phyloP scores from a whole-genome alignment of 2,888 invertebrate genomes.

The Caenorhabditis sulstoni region DNA sequence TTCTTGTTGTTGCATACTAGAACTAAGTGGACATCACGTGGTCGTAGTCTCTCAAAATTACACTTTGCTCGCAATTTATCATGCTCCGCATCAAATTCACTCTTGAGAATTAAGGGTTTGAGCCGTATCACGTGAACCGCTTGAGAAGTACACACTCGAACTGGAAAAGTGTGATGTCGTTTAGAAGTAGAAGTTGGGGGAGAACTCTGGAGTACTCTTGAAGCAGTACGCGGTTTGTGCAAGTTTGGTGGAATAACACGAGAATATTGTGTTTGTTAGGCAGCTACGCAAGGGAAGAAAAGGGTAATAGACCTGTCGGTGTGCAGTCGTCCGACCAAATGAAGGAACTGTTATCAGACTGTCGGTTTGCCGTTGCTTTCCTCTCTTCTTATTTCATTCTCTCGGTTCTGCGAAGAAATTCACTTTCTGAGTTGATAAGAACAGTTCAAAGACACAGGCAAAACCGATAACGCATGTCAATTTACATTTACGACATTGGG shows the following conservation, averaged over 20 bases:
- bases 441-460: not conserved
- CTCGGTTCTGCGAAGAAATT: not conserved
- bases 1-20: too few species aligned
- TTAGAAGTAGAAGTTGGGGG: not conserved
- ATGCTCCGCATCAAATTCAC: not conserved
- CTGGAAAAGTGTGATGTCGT: too few species aligned
- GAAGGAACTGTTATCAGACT: slow-evolving; percentile 1
- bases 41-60: not conserved
- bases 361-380: not conserved
- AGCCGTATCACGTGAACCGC: not conserved
- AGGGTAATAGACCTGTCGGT: not conserved
- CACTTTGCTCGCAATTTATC: not conserved
- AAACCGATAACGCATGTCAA: not conserved
- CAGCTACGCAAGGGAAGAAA: not conserved
- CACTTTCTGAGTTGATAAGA: not conserved
- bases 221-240: not conserved
- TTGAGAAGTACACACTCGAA: not conserved
- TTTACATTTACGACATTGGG: not conserved
- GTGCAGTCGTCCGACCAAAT: not conserved
- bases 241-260: too few species aligned
- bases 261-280: not conserved
- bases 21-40: not conserved
- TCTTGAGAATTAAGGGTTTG: not conserved
- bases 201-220: not conserved
- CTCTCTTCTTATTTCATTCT: not conserved